Evolutionary conservation across 2,888 invertebrate species (phyloP).

Genomic region (Rhingia campestris): DNA sequence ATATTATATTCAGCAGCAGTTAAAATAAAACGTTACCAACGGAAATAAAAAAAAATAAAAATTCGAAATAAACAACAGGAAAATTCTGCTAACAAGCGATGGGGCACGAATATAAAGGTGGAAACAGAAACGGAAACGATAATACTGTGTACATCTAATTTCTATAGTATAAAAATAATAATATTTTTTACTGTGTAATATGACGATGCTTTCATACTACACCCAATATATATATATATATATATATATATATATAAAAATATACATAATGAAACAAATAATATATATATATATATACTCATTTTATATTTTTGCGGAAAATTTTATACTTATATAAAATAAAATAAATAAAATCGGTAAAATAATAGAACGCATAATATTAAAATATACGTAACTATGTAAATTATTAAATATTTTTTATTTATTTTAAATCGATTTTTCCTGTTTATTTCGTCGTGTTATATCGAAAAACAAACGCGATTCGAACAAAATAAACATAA

Average conservation of each 20-base stretch:
- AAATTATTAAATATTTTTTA: conserved; percentile 53
- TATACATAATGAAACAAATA: conserved; percentile 32
- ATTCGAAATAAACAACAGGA: conserved; percentile 48
- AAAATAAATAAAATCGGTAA: conserved; percentile 60
- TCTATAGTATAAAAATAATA: conserved; percentile 73
- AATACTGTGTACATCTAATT: conserved; percentile 72
- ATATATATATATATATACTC: conserved; percentile 77
- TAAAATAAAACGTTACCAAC: conserved; percentile 66
- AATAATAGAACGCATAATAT: conserved; percentile 68
- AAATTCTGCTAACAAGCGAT: conserved; percentile 25
- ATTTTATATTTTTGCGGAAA: conserved; percentile 81
- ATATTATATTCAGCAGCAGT: conserved; percentile 54
- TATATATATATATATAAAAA: conserved; percentile 60
- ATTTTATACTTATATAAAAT: conserved; percentile 76
- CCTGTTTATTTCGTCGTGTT: conserved; percentile 31
- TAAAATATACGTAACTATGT: conserved; percentile 70
- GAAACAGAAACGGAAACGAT: conserved; percentile 69
- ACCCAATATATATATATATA: conserved; percentile 56
- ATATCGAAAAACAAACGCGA: conserved; percentile 27
- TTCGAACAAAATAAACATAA: conserved; percentile 45
- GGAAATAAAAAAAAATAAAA: conserved; percentile 1
- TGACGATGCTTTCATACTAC: conserved; percentile 74
- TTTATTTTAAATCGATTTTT: conserved; percentile 38
- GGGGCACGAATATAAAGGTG: conserved; percentile 37
- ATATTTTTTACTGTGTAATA: conserved; percentile 75